A percentile compares a stretch with the other conserved stretches of the same genome.
These are phyloP conservation scores for Vesta saturnalis DNA, from an alignment of 2,888 invertebrate species.

Conservation along the genomic window DNA sequence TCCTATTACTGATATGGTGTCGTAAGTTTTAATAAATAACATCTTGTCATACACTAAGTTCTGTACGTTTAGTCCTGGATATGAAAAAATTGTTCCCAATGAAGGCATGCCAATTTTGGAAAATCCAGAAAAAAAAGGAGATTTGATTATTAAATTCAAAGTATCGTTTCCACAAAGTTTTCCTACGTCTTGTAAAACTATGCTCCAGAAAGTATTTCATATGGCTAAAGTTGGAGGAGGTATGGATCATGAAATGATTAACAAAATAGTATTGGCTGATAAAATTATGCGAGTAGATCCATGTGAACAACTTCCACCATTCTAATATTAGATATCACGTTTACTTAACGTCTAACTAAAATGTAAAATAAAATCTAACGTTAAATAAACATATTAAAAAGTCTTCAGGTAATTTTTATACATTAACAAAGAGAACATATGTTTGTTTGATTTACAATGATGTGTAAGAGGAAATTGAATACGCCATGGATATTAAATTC, in stretches of 20 bases:
- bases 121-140: constrained; percentile 71
- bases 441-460: too few species aligned
- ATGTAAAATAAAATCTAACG: too few species aligned
- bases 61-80: constrained; percentile 74
- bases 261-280: constrained; percentile 60
- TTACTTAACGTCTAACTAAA: too few species aligned
- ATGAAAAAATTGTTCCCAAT: constrained; percentile 72
- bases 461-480: too few species aligned
- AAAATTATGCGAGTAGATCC: constrained; percentile 60
- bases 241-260: constrained; percentile 58
- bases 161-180: constrained; percentile 68
- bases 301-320: constrained; percentile 59
- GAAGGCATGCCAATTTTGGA: constrained; percentile 80
- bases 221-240: constrained; percentile 56
- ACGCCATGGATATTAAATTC: too few species aligned
- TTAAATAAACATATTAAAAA: too few species aligned
- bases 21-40: constrained; percentile 63
- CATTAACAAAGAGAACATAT: too few species aligned
- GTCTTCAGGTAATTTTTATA: too few species aligned
- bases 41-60: too few species aligned
- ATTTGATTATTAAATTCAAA: constrained; percentile 75
- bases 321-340: too few species aligned
- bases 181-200: constrained; percentile 62
- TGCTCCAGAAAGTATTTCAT: constrained; percentile 57
- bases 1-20: constrained; percentile 77